A percentile compares a stretch with the other conserved stretches of the same genome.
phyloP scores from a whole-genome alignment of 2,888 invertebrate species.

The Plebejus anna region DNA sequence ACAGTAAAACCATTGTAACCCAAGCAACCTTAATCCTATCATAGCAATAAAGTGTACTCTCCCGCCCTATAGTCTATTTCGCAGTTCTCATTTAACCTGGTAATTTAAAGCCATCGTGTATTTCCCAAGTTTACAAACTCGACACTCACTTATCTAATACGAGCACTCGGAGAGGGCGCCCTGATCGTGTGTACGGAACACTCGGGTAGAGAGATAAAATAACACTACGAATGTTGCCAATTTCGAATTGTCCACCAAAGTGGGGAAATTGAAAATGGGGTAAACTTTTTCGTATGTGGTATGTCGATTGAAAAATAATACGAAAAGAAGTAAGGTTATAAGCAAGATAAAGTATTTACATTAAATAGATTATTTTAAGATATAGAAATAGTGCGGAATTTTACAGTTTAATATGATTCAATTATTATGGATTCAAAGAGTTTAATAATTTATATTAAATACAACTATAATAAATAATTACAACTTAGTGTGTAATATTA shows the following conservation, averaged over 20 bases:
- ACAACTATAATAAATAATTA: too few relatives aligned
- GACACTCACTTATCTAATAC: slow-evolving; percentile 32
- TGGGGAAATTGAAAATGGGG: not conserved
- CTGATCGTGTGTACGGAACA: slow-evolving; percentile 34
- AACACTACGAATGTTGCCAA: slow-evolving; percentile 27
- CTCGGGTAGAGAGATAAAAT: slow-evolving; percentile 32
- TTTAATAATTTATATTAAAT: too few relatives aligned
- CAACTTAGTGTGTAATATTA: too few relatives aligned
- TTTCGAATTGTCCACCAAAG: slow-evolving; percentile 1
- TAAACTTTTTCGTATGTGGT: too few relatives aligned
- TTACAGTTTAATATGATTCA: too few relatives aligned
- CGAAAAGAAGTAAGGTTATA: too few relatives aligned
- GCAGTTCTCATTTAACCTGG: slow-evolving; percentile 26
- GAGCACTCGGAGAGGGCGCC: slow-evolving; percentile 31
- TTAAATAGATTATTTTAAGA: too few relatives aligned
- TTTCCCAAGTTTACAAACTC: slow-evolving; percentile 33
- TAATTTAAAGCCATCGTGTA: slow-evolving; percentile 31
- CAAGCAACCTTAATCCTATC: not conserved
- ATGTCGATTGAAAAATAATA: too few relatives aligned
- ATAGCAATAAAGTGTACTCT: slow-evolving; percentile 6
- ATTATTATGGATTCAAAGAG: too few relatives aligned
- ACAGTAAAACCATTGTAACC: not conserved
- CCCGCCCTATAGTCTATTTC: slow-evolving; percentile 24
- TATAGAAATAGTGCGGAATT: too few relatives aligned
- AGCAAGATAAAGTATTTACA: too few relatives aligned